Base-by-base conservation (phyloP, 2,888 invertebrate species). In the Stenodema calcarata region DNA sequence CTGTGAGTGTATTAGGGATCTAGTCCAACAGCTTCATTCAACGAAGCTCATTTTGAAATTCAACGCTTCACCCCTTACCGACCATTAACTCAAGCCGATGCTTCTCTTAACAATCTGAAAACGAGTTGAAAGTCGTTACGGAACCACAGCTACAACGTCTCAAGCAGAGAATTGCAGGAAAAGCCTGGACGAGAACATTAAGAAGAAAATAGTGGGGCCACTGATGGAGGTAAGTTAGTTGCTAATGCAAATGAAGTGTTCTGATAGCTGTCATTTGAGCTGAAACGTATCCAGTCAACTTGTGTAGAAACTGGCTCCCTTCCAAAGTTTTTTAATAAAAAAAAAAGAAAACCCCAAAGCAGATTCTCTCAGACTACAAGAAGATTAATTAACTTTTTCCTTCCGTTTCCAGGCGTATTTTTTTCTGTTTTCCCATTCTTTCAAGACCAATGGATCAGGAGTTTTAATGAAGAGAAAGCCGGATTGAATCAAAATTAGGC, bases 301-400 rank as follows among this genome's bases (percentile, higher is more conserved):
- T 62, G 62, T 23, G 62, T 23, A 44, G 18, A 78, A 42, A 78
- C 27, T 18, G 27, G 30, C 18, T 27, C 27, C 30, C 18, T 35
- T 44, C 23, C 1, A 18, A 23, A 78, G 18, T 78, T 80, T 54
- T 80, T 80, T 54, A 80, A 80, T 80, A 80, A 80, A 80, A 30
- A 27, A 27, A 50, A 50, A 80, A 18, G 28, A 18, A 30, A 80
- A 35, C 2, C 2, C 2, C 35, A 35, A 7, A 30, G 35, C 9
- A 54, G 54, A 80, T 80, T 54, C 80, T 2, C 35, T 30, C 54
- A 62, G 62, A 23, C 27, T 23, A 23, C 23, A 23, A 62, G 62
- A 27, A 54, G 80, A 80, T 80, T 80, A 80, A 80, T 80, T 80
- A 80, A 80, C 54, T 80, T 80, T 54, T 50, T 54, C 27, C 42